phyloP scores from a whole-genome alignment of 2,888 invertebrate species.

The Drosophila planitibia region DNA sequence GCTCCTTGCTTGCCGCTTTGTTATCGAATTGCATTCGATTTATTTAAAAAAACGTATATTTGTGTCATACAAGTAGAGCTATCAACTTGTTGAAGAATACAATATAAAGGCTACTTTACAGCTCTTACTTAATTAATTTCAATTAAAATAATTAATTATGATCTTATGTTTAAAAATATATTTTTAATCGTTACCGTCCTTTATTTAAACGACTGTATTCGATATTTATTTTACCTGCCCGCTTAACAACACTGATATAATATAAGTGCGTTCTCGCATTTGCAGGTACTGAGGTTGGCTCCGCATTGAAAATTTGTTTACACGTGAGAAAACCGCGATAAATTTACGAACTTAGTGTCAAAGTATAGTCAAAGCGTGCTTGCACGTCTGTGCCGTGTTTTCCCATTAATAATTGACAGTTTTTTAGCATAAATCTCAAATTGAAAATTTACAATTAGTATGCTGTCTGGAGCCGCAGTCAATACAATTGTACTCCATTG shows the following conservation, averaged over 20 bases:
- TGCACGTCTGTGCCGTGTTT: conserved; percentile 44
- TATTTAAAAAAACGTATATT: not conserved
- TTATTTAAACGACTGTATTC: conserved; percentile 19
- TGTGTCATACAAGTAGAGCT: not conserved
- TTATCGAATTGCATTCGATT: conserved; percentile 23
- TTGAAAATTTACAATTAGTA: conserved; percentile 69
- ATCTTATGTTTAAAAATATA: not conserved
- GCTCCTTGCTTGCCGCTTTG: conserved; percentile 1
- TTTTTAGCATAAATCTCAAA: conserved; percentile 35
- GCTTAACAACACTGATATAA: conserved; percentile 63
- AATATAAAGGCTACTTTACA: not conserved
- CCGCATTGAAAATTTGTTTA: conserved; percentile 71
- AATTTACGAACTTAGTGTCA: conserved; percentile 34
- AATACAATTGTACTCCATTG: conserved; percentile 62
- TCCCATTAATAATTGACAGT: conserved; percentile 9
- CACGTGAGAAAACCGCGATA: conserved; percentile 41
- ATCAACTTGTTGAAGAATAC: not conserved
- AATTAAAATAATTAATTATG: not conserved
- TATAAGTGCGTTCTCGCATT: conserved; percentile 85
- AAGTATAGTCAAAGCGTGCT: conserved; percentile 39
- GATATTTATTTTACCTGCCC: conserved; percentile 29
- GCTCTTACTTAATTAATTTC: not conserved
- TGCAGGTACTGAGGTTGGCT: conserved; percentile 78
- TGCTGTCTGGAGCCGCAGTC: conserved; percentile 75
- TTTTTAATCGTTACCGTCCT: conserved; percentile 5